phyloP scores from a whole-genome alignment of 2,888 invertebrate genomes.

The Agapostemon virescens region DNA sequence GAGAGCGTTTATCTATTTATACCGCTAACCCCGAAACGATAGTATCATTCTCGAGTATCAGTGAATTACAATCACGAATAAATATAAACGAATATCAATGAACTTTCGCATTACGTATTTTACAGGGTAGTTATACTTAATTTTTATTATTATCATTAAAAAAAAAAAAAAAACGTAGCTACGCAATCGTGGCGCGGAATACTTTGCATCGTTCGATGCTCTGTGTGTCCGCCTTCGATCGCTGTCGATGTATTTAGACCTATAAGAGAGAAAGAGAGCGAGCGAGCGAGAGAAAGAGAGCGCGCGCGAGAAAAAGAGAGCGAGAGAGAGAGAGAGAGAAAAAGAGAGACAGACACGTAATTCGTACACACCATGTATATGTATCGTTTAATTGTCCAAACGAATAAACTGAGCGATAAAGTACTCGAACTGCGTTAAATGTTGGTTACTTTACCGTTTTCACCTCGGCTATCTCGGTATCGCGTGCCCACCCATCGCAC shows the following conservation, averaged over 20 bases:
- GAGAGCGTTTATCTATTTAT: conserved; percentile 64
- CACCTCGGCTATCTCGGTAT: background rate
- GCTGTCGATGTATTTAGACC: conserved; percentile 77
- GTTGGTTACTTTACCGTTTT: background rate
- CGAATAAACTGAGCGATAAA: conserved; percentile 68
- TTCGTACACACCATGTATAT: conserved; percentile 78
- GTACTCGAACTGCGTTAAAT: conserved; percentile 51
- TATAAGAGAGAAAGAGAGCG: conserved; percentile 52
- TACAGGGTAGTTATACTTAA: conserved; percentile 78
- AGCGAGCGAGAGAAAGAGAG: background rate
- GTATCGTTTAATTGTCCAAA: conserved; percentile 79
- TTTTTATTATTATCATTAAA: conserved; percentile 73
- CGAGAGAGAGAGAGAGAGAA: background rate
- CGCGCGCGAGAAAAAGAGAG: background rate
- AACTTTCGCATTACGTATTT: conserved; percentile 75
- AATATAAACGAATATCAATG: conserved; percentile 71
- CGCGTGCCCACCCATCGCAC: background rate
- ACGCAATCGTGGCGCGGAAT: conserved; percentile 58
- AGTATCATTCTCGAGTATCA: conserved; percentile 67
- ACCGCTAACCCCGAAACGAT: conserved; percentile 65
- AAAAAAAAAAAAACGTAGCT: conserved; percentile 58
- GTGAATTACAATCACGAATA: conserved; percentile 68
- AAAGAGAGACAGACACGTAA: conserved; percentile 74
- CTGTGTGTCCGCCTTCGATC: conserved; percentile 60
- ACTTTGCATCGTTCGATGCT: conserved; percentile 48